These are phyloP conservation scores for Phenganax stokvisi DNA, from an alignment of 92 coral and sea anemone species.

Conservation along the genomic window DNA sequence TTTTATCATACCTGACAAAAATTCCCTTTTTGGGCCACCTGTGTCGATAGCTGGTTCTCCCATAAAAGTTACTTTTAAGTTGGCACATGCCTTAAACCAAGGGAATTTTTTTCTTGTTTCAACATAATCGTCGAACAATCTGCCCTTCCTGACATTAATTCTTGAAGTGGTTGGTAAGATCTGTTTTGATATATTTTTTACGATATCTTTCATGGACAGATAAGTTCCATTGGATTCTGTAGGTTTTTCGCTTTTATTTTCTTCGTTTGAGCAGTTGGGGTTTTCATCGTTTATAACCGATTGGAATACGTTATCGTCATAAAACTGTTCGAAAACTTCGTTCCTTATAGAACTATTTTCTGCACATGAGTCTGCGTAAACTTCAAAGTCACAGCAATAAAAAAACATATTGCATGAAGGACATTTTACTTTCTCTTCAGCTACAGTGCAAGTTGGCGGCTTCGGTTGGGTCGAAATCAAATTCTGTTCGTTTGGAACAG, in stretches of 20 bases:
- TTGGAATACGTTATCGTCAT: background rate
- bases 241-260: background rate
- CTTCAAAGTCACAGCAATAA: background rate
- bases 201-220: background rate
- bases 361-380: background rate
- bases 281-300: background rate
- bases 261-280: background rate
- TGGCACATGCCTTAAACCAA: slow-evolving; percentile 1
- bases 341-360: background rate
- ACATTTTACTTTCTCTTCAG: background rate
- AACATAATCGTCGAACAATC: background rate
- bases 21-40: slow-evolving; percentile 11
- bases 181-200: background rate
- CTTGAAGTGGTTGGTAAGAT: background rate
- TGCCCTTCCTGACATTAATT: slow-evolving; percentile 1
- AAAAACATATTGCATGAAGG: background rate
- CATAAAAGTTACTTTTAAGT: background rate
- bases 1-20: background rate
- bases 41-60: slow-evolving; percentile 10
- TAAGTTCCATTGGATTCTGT: background rate
- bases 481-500: background rate
- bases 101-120: slow-evolving; percentile 11
- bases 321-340: slow-evolving; percentile 4
- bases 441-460: background rate
- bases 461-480: background rate